A percentile compares a stretch with the other conserved stretches of the same genome.
phyloP scores from a whole-genome alignment of 2,888 invertebrate species.

The Drosophila prolongata region DNA sequence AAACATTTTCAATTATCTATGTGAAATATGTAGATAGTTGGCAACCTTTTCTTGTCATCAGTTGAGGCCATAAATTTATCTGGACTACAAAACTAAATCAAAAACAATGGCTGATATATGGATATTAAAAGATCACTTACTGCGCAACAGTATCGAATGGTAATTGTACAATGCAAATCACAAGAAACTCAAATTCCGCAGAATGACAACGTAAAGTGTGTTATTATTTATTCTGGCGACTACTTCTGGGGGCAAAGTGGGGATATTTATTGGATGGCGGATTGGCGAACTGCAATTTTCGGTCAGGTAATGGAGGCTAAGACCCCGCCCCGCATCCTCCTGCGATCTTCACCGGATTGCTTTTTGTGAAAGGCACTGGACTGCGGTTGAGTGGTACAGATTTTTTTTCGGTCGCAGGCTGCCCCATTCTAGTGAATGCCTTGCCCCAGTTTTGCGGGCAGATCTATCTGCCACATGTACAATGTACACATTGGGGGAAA shows the following conservation, averaged over 20 bases:
- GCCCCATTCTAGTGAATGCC: conserved; percentile 64
- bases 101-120: conserved; percentile 26
- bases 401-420: conserved; percentile 23
- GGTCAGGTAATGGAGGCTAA: conserved; percentile 12
- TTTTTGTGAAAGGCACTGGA: conserved; percentile 64
- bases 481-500: conserved; percentile 61
- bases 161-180: conserved; percentile 6
- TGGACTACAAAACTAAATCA: neutral
- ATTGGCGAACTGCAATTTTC: conserved; percentile 15
- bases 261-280: conserved; percentile 17
- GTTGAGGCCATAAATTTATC: too few species aligned
- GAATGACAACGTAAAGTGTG: conserved; percentile 33
- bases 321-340: conserved; percentile 19
- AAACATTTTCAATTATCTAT: too few species aligned
- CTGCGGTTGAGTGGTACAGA: conserved; percentile 39
- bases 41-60: too few species aligned
- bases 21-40: too few species aligned
- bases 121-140: conserved; percentile 19
- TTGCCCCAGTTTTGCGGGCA: conserved; percentile 69
- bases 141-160: conserved; percentile 8
- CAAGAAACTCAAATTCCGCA: conserved; percentile 17
- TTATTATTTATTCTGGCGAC: conserved; percentile 40
- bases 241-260: conserved; percentile 24
- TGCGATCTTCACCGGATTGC: conserved; percentile 31
- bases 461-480: conserved; percentile 6